Conservation (phyloP, 2,113 vertebrate species). For the Notothenia coriiceps region DNA sequence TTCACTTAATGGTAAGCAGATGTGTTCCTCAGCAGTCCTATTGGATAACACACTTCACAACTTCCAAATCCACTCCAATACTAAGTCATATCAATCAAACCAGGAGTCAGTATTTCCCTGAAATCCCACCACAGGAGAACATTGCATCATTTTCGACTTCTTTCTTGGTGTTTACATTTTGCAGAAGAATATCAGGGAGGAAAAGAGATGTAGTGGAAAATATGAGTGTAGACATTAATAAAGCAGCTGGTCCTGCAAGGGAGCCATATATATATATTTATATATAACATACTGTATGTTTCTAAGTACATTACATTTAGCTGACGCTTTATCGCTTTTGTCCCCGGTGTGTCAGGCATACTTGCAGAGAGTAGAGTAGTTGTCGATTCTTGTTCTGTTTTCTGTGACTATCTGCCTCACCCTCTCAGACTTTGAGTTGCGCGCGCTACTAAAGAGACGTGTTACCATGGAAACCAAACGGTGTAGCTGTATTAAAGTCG, state of each 20-base stretch:
- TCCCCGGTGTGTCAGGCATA: too few relatives aligned
- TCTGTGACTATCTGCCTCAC: too few relatives aligned
- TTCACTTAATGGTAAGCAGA: constrained; percentile 50
- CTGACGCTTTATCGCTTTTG: too few relatives aligned
- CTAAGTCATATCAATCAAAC: constrained; percentile 27
- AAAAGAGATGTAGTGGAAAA: constrained; percentile 26
- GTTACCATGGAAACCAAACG: too few relatives aligned
- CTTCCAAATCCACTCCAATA: constrained; percentile 21
- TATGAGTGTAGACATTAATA: neutral
- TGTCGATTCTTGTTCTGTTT: too few relatives aligned
- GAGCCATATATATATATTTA: neutral
- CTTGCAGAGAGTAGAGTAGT: too few relatives aligned
- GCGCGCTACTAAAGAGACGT: too few relatives aligned
- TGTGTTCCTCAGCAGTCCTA: constrained; percentile 43
- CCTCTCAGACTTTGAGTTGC: too few relatives aligned
- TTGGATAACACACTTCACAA: constrained; percentile 25
- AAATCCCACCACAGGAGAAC: constrained; percentile 37
- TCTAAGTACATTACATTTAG: neutral
- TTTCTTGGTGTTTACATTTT: constrained; percentile 31
- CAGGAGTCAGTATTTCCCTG: constrained; percentile 28
- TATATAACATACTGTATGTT: neutral
- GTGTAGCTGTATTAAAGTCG: too few relatives aligned
- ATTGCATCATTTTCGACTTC: neutral
- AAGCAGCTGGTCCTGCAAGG: neutral
- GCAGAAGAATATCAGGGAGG: neutral